Evolutionary conservation across 2,888 invertebrate species (phyloP), one percentile per base, ranked within the genome.

Genomic region (Pseudococcus jackbeardsleyi): DNA sequence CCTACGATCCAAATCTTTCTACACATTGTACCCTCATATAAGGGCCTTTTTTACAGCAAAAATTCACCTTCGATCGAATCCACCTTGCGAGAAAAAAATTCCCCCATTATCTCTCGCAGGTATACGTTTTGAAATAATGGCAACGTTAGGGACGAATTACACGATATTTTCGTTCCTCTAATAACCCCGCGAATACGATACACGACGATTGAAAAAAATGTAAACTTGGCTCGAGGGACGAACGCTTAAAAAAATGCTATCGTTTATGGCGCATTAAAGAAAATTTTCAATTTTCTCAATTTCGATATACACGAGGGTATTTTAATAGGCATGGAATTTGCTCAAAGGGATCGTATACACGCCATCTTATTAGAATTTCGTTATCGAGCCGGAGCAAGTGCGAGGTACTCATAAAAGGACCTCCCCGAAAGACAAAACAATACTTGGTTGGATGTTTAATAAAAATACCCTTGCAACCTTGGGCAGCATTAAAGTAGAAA

Each of bases 311-410:
- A 15, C 26, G 22, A 68, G 68, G 68, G n/a, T 59, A 59, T 59
- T 68, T 68, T 68, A 68, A 68, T 68, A 68, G 26, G 68, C 26
- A 68, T 26, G 68, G 26, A 68, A 68, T 68, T 68, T 26, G 26
- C 26, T 68, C 68, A 26, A 26, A 22, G 68, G 26, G 68, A 15
- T 68, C 68, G 68, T 68, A 68, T 26, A 26, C 59, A 59, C 68
- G 22, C 68, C 9, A 68, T 68, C 26, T 68, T 26, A 68, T 68
- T 26, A 68, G 68, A 68, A 68, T 68, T 68, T 68, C 8, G 22
- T 0, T 68, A 68, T 11, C 15, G 12, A 26, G 15, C 68, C 26
- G 11, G 6, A 68, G 11, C 59, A 59, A 59, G n/a, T 59, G 6
- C n/a, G 26, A 33, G 26, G 26, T 42, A 6, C 42, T 6, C 7